Evolutionary conservation across 2,113 vertebrate species (phyloP).

Genomic region (Neodontobutis hainanensis): DNA sequence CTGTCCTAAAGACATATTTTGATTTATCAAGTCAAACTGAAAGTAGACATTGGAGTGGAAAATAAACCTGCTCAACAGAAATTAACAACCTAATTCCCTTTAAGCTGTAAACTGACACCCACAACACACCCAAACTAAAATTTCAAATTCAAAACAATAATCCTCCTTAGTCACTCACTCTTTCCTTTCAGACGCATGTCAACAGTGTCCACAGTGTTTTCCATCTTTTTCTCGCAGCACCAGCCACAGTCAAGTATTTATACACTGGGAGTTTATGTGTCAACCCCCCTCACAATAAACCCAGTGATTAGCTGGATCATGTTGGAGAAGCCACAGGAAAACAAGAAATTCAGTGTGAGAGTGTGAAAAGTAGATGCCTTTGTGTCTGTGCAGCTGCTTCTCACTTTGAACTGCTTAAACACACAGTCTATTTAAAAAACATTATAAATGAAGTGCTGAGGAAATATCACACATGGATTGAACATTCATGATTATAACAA

Average conservation of each 20-base stretch:
- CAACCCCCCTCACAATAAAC: conserved; percentile 47
- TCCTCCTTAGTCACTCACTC: background rate
- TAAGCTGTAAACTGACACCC: conserved; percentile 14
- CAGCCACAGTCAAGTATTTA: conserved; percentile 47
- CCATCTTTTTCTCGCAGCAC: conserved; percentile 12
- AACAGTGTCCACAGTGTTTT: conserved; percentile 36
- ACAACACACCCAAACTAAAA: conserved; percentile 12
- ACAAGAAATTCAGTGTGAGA: conserved; percentile 52
- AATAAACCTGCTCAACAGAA: background rate
- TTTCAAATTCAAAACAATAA: conserved; percentile 61
- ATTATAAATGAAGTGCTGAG: background rate
- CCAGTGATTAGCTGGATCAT: conserved; percentile 54
- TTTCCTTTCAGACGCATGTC: conserved; percentile 10
- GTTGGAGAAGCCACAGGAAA: conserved; percentile 38
- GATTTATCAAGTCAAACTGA: background rate
- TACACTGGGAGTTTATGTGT: conserved; percentile 44
- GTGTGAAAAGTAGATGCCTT: conserved; percentile 24
- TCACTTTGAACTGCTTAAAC: background rate
- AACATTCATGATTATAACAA: background rate
- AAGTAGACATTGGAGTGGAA: background rate
- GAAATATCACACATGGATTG: conserved; percentile 6
- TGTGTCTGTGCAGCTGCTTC: conserved; percentile 16
- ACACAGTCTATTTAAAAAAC: background rate
- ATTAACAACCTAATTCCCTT: background rate
- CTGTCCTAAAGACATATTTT: conserved; percentile 14